Percentiles rank a stretch among this genome's conserved stretches.
Conservation (phyloP, 2,113 vertebrate species). For the Eublepharis macularius region DNA sequence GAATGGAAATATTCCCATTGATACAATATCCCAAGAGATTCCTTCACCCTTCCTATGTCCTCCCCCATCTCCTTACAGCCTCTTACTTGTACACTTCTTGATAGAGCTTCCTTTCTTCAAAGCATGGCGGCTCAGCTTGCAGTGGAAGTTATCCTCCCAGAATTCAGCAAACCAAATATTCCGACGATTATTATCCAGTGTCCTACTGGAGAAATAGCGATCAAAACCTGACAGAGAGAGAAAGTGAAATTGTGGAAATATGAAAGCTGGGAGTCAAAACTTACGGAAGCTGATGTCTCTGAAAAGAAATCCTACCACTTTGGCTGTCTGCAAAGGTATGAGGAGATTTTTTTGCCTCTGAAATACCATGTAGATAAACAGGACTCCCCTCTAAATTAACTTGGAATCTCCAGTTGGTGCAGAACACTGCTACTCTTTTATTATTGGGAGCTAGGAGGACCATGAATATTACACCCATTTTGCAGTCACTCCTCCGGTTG, state of each 20-base stretch:
- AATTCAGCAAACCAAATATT: conserved; percentile 98
- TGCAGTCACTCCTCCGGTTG: too few species aligned
- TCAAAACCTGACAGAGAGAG: conserved; percentile 84
- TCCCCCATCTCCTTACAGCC: rapidly evolving
- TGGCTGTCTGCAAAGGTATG: background rate
- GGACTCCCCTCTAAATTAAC: too few species aligned
- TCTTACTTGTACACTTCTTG: conserved; percentile 98
- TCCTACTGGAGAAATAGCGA: conserved; percentile 94
- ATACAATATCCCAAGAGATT: too few species aligned
- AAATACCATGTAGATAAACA: rapidly evolving
- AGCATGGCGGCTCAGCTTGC: conserved; percentile 92
- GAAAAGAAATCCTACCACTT: background rate
- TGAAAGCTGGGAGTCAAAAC: background rate
- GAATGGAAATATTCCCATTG: background rate
- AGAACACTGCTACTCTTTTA: too few species aligned
- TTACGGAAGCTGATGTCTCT: background rate
- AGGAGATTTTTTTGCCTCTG: rapidly evolving
- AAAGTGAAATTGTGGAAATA: background rate
- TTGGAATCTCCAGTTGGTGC: too few species aligned
- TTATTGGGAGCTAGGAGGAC: too few species aligned
- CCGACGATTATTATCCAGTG: conserved; percentile 93
- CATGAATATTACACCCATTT: too few species aligned
- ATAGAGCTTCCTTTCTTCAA: conserved; percentile 89
- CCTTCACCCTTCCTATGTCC: background rate
- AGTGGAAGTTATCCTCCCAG: conserved; percentile 98